phyloP scores from a whole-genome alignment of 2,113 vertebrate genomes.

The Sturnira hondurensis region DNA sequence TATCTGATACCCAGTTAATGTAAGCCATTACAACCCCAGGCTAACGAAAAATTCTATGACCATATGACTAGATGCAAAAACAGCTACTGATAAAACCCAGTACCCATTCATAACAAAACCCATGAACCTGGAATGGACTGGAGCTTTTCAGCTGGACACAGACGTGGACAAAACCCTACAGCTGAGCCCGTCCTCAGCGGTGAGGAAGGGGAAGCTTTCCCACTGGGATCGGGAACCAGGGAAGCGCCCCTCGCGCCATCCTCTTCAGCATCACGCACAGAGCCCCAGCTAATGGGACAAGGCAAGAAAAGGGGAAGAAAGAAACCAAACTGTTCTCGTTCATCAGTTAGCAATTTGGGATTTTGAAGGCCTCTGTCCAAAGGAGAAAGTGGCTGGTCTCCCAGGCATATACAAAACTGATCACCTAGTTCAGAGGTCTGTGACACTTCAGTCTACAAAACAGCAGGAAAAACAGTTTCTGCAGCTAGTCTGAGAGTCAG shows the following conservation, averaged over 20 bases:
- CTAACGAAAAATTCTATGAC: not conserved
- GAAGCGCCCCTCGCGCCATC: too few relatives aligned
- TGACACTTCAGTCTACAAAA: not conserved
- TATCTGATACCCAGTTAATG: not conserved
- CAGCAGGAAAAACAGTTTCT: not conserved
- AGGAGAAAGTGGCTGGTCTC: not conserved
- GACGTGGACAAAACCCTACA: not conserved
- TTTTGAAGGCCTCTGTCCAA: not conserved
- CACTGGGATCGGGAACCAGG: not conserved
- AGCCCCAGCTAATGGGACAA: not conserved
- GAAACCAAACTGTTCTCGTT: not conserved
- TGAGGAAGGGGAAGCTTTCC: not conserved
- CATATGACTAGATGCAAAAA: not conserved
- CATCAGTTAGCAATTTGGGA: not conserved
- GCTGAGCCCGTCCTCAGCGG: not conserved
- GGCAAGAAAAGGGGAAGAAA: not conserved
- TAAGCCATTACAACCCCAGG: not conserved
- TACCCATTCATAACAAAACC: not conserved
- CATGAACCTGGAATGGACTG: not conserved
- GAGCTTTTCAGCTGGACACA: not conserved
- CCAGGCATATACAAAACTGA: not conserved
- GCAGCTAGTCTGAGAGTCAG: not conserved
- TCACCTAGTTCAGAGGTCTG: not conserved
- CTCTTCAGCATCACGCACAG: rapidly evolving
- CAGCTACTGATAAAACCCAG: not conserved